Base-by-base conservation (phyloP, 2,888 invertebrate species). In the Erebia palarica region DNA sequence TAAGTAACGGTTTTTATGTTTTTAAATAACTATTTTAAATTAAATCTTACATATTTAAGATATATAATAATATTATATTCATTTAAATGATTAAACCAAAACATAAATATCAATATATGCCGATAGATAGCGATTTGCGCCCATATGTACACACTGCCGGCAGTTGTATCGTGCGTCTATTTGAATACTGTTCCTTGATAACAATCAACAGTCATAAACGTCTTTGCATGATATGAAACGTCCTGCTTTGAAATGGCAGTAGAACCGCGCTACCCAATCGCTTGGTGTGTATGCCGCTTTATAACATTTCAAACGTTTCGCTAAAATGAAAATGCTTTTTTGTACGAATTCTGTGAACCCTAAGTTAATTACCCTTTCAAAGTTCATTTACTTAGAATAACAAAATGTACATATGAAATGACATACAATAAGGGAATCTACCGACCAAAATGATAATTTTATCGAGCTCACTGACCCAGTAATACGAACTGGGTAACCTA, bases 361-460 rank as follows among this genome's bases (percentile, higher is more conserved):
- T 36, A 14, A 61, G 11, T 61, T 61, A 60, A 60, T 60, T 60
- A 59, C 13, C 14, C 36, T n/a, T n/a, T 42, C n/a, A 59, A 42
- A 59, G 36, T 9, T 59, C 14, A 14, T 59, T 21, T 21, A 57
- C 57, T 21, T 57, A 11, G 57, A 4, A 57, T 57, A 21, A 21
- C 5, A 55, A 51, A 51, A 51, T 51, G 51, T n/a, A 36, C 36
- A 36, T 36, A 51, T 51, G n/a, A 51, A n/a, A 51, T 51, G 51
- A 51, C 51, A 51, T 51, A 51, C 51, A 51, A n/a, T 49, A 49
- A 49, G 49, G 13, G 3, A 49, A 49, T 49, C n/a, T 49, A 49
- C 13, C 1, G n/a, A 14, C 5, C 49, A 14, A 13, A 49, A 49
- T 51, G 51, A 51, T 51, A 51, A n/a, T n/a, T 51, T 51, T 51